Evolutionary conservation across 2,888 invertebrate genomes (phyloP).

Genomic region (Tetranychus truncatus): DNA sequence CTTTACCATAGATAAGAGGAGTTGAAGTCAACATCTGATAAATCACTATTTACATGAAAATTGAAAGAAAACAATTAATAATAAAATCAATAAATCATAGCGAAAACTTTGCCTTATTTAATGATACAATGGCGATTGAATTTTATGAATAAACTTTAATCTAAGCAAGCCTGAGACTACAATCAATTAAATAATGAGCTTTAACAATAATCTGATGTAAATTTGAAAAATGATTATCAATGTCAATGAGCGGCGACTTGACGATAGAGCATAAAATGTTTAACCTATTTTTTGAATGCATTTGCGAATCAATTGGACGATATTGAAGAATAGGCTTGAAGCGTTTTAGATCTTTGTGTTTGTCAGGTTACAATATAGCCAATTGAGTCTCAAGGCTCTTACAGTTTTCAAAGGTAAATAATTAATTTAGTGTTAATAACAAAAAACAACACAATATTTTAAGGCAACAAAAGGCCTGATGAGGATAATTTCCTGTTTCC

Average conservation of each 20-base stretch:
- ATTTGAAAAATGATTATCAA: not conserved
- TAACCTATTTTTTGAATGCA: not conserved
- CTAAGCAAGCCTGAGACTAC: no score
- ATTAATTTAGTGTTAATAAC: no score
- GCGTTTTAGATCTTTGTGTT: no score
- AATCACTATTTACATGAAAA: conserved; percentile 18
- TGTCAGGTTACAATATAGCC: no score
- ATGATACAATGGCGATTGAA: no score
- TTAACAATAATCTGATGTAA: no score
- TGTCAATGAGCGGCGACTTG: not conserved
- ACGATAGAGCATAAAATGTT: not conserved
- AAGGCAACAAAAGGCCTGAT: not conserved
- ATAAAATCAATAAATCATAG: not conserved
- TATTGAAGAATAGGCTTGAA: no score
- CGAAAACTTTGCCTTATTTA: not conserved
- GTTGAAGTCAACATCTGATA: conserved; percentile 21
- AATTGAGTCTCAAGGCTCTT: no score
- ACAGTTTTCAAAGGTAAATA: no score
- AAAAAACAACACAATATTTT: no score
- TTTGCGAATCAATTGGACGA: no score
- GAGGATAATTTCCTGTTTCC: not conserved
- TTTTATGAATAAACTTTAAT: no score
- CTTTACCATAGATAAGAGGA: conserved; percentile 16
- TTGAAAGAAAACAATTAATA: not conserved
- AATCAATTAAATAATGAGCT: not conserved